Base-by-base conservation (phyloP, 2,113 vertebrate species). In the Eudyptes chrysolophus region DNA sequence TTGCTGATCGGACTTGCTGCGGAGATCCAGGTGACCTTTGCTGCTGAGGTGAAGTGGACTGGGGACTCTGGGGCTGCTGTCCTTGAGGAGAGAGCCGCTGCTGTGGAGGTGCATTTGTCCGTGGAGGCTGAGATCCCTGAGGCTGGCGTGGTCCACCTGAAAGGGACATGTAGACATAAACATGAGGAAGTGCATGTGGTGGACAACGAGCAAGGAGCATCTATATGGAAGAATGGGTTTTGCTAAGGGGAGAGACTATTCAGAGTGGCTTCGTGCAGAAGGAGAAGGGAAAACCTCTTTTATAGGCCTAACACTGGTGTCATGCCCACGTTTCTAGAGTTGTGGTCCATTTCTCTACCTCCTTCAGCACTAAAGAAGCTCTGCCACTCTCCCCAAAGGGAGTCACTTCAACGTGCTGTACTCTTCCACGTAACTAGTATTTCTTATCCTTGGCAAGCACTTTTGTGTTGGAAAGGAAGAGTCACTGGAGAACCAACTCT, bases 21-120 rank as follows among this genome's bases (percentile, higher is more conserved):
- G 99, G 99, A 20, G 99, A 99, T 13, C 99, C 99, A 65, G 99
- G 99, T 2, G 99, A 99, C 10, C 99, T 99, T 95, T 99, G 99
- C 71, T 99, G 99, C 49, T 99, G 99, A 25, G 99, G 99, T 16
- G 98, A 99, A 6, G 97, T 98, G 5, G 98, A 95, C 61, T 98
- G 98, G 19, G 98, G 98, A n/a, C 98, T 98, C 87, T 98, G 97
- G 19, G 98, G 98, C 89, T 99, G 98, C 87, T 98, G 98, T 72
- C 98, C 98, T 87, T 98, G 98, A 10, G 98, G 98, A 81, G 98
- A 98, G 60, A 98, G 98, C 64, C 98, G 97, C 96, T 98, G 98
- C 24, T 98, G 98, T 3, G 98, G 98, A 48, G 98, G 98, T 9
- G 97, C 95, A 0, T 95, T 97, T 52, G 98, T 96, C 51, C 98